Evolutionary conservation across 2,888 invertebrate species (phyloP).

Genomic region (Odontomyia ornata): DNA sequence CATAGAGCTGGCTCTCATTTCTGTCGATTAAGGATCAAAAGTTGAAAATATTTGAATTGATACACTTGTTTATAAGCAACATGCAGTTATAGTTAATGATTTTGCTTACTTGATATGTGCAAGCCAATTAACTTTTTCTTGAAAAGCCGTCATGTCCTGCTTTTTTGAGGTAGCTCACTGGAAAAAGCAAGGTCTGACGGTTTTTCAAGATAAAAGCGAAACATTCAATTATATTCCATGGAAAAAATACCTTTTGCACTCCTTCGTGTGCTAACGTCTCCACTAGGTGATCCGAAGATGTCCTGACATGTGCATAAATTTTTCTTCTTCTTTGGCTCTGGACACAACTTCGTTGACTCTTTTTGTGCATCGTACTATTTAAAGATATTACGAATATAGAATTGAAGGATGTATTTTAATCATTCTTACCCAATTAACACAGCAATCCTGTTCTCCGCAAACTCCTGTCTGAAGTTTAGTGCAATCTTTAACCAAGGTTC

Average conservation of each 20-base stretch:
- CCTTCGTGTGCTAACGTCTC: not conserved
- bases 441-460: not conserved
- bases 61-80: no score
- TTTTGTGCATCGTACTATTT: not conserved
- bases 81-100: no score
- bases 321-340: not conserved
- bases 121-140: no score
- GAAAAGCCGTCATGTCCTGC: no score
- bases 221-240: no score
- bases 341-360: not conserved
- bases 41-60: no score
- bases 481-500: slow-evolving; percentile 42
- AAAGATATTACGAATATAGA: not conserved
- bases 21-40: no score
- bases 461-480: not conserved
- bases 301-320: not conserved
- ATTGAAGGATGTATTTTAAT: not conserved
- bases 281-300: not conserved
- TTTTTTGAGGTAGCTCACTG: no score
- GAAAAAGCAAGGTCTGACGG: no score
- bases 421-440: not conserved
- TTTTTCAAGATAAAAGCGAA: no score
- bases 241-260: not conserved
- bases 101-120: no score
- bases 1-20: no score